phyloP scores from a whole-genome alignment of 2,888 invertebrate species.

The Lochmaea capreae region DNA sequence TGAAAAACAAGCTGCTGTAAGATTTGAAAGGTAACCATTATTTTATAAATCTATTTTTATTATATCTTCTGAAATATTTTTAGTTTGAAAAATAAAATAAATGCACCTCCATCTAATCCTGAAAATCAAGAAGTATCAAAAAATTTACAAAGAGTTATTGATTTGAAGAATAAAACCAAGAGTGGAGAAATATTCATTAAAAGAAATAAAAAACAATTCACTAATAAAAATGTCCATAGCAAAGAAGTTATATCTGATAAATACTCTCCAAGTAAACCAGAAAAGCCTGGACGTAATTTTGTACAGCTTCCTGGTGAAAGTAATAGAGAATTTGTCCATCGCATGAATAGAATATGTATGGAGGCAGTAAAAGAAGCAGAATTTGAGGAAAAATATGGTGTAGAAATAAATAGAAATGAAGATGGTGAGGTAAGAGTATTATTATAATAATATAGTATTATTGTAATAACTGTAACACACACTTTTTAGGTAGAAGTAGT shows the following conservation, averaged over 20 bases:
- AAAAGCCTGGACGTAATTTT: conserved; percentile 69
- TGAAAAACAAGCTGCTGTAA: conserved; percentile 74
- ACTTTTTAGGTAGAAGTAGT: conserved; percentile 60
- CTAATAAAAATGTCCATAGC: conserved; percentile 15
- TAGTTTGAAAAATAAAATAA: conserved; percentile 79
- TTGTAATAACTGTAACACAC: not conserved
- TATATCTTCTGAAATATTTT: conserved; percentile 22
- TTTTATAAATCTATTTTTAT: conserved; percentile 5
- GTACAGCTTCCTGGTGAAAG: conserved; percentile 73
- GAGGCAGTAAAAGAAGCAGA: conserved; percentile 72
- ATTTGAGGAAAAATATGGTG: conserved; percentile 73
- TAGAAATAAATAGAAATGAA: conserved; percentile 70
- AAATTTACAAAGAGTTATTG: conserved; percentile 75
- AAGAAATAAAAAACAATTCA: conserved; percentile 54
- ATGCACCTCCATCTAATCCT: conserved; percentile 78
- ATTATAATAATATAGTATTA: not conserved
- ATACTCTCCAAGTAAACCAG: conserved; percentile 54
- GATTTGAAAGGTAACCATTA: conserved; percentile 71
- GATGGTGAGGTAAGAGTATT: conserved; percentile 65
- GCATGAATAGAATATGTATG: conserved; percentile 75
- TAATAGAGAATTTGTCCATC: conserved; percentile 71
- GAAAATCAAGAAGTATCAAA: conserved; percentile 81
- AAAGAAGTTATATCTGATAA: conserved; percentile 11
- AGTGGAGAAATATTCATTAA: conserved; percentile 47
- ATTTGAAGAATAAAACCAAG: conserved; percentile 66